phyloP scores from a whole-genome alignment of 2,113 vertebrate species.

The Aegotheles bennettii region DNA sequence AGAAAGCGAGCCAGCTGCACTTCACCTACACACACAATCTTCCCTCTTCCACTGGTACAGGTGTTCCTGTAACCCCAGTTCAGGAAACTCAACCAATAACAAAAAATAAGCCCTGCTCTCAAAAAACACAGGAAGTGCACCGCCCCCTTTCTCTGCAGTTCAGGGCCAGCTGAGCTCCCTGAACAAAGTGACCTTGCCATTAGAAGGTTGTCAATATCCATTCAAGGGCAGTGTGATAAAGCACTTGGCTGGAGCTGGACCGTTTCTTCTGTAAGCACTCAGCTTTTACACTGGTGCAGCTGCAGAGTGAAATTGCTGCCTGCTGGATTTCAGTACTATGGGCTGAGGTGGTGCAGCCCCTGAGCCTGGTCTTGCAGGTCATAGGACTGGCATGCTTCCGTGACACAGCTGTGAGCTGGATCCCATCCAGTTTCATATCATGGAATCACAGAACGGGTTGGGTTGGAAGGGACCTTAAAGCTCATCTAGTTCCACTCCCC shows the following conservation, averaged over 20 bases:
- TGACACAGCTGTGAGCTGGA: neutral
- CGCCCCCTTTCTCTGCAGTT: neutral
- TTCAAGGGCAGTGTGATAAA: neutral
- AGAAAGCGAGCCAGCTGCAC: neutral
- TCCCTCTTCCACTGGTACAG: neutral
- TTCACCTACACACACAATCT: neutral
- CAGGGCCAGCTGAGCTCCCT: neutral
- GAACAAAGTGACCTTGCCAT: neutral
- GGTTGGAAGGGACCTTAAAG: too few species aligned
- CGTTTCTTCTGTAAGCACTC: neutral
- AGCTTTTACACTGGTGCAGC: neutral
- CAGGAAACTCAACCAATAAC: neutral
- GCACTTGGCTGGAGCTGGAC: neutral
- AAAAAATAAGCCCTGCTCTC: neutral
- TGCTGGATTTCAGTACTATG: rapidly evolving
- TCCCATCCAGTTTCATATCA: neutral
- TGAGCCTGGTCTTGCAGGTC: neutral
- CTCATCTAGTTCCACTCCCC: too few species aligned
- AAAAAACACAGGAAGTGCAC: neutral
- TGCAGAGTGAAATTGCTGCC: neutral
- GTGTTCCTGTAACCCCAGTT: neutral
- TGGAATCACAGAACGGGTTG: too few species aligned
- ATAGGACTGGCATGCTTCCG: neutral
- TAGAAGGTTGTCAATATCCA: neutral
- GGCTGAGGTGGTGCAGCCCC: neutral